Conservation (phyloP, 1,140 invertebrate species). For the Caenorhabditis brenneri region DNA sequence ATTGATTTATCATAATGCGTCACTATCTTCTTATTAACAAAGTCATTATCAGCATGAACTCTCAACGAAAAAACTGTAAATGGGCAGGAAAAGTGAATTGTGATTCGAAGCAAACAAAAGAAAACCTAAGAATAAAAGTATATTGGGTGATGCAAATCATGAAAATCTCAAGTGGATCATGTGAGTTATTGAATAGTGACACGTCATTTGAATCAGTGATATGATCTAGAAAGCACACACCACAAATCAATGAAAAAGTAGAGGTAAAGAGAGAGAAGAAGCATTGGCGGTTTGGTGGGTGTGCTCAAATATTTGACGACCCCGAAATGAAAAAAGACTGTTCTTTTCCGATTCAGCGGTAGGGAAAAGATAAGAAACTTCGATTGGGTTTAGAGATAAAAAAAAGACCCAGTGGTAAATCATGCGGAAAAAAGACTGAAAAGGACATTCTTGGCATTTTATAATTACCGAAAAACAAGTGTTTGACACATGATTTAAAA, state of each 20-base stretch:
- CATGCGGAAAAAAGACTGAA: not conserved
- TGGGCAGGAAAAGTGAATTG: not conserved
- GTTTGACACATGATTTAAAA: too few relatives aligned
- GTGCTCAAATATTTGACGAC: constrained; percentile 31
- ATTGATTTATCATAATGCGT: not conserved
- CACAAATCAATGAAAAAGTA: not conserved
- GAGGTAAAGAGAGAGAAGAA: not conserved
- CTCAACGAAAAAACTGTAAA: not conserved
- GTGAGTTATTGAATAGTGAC: not conserved
- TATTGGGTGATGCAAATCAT: not conserved
- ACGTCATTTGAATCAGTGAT: constrained; percentile 18
- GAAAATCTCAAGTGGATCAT: constrained; percentile 13
- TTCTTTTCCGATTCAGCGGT: not conserved
- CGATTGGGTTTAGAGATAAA: not conserved
- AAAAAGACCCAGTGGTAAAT: not conserved
- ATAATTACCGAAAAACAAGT: not conserved
- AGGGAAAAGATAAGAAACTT: not conserved
- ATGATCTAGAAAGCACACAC: not conserved
- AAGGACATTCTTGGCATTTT: not conserved
- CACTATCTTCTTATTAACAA: not conserved
- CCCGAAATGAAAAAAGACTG: not conserved
- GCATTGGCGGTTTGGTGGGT: not conserved
- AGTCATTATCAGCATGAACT: not conserved
- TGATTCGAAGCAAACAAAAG: not conserved
- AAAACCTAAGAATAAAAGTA: not conserved